Evolutionary conservation across 2,113 vertebrate species (phyloP), one percentile per base, ranked within the genome.

Genomic region (Rhea pennata): DNA sequence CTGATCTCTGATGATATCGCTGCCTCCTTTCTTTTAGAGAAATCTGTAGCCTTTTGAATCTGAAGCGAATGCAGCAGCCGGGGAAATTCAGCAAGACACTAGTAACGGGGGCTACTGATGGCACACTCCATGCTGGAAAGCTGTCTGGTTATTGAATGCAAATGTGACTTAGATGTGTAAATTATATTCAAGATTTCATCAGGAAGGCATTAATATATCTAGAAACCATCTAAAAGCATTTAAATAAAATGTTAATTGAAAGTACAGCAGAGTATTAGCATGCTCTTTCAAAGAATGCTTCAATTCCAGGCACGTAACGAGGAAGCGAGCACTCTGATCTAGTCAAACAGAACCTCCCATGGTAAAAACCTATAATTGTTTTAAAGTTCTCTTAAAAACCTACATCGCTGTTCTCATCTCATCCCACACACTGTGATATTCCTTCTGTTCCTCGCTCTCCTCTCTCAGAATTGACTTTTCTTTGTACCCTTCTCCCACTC

Each of bases 281-380:
- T 95, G 94, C 89, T 95, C 89, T 93, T 96, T 93, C 89, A 95
- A 91, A 94, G 92, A 81, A 95, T 88, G 56, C 93, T 86, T 90
- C 78, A 81, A 95, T 96, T 96, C 89, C 39, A 95, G 75, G 93
- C 91, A 95, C 59, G 48, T 96, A 97, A 93, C 59, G 23, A 85
- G 96, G 93, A 96, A 97, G 93, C 89, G 77, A 94, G 51, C 3
- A 3, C 81, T 96, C 86, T 95, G 96, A 97, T 96, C 88, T 95
- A 95, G 93, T 96, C 95, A 96, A 96, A 97, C 90, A 97, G 95
- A 96, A 95, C 96, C 91, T 96, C 95, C 95, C 89, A 61, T 95
- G 96, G 92, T 93, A 96, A 96, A 97, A 96, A 86, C 95, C 95
- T 95, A 91, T 96, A 95, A 97, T 96, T 97, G 96, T 96, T 96